Base-by-base conservation (phyloP, 2,113 vertebrate genomes). In the Okapia johnstoni region DNA sequence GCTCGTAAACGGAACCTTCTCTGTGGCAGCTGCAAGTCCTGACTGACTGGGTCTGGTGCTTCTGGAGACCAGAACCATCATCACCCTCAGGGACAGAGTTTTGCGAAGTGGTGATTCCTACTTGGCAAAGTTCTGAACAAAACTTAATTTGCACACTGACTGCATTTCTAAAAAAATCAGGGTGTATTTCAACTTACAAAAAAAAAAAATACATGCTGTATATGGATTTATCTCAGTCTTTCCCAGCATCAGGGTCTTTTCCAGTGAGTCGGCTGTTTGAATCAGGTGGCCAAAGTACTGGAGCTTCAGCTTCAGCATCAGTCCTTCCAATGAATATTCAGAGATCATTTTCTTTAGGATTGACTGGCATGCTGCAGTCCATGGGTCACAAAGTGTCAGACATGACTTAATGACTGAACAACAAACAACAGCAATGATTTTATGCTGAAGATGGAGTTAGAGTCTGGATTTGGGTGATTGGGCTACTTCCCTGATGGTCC, bases 1-100 rank as follows among this genome's bases (percentile, higher is more conserved):
- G 61, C 25, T 73, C 46, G 11, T 11, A 12, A 11, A 14, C 13
- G 50, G 57, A 80, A 40, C 54, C 1, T 19, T 57, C 40, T 33
- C 40, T n/a, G 73, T 0, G 14, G 48, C 19, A 60, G 26, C 33
- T 12, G 28, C 54, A 46, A 6, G 23, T 54, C 43, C 28, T 40
- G 3, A 7, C 43, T 5, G 9, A 19, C 81, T 26, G 8, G 13
- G 25, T 8, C 15, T 58, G 8, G 16, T 28, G n/a, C 28, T n/a
- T 55, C 26, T 46, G 16, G 16, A 55, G 58, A 6, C 16, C 16
- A 4, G 33, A n/a, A 9, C 28, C 43, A 19, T 19, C 7, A 0
- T 30, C 2, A 3, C 43, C 28, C 28, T 79, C 40, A 15, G 1
- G 11, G 21, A 58, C 60, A 43, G 25, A 77, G 36, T 46, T 77